These are phyloP conservation scores for Eulithis prunata DNA, from an alignment of 2,888 invertebrate species.

Conservation along the genomic window DNA sequence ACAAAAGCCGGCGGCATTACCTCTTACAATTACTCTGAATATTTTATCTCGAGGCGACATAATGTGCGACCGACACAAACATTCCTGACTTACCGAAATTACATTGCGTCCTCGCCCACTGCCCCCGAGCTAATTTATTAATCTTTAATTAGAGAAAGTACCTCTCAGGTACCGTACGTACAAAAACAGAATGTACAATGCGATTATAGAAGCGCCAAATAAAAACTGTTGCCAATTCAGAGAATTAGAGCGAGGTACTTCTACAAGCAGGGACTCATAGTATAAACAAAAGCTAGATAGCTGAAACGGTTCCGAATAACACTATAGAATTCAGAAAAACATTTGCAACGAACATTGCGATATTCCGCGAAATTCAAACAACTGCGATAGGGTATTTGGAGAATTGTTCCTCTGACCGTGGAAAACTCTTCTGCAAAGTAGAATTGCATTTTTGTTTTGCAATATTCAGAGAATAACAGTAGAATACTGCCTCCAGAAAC, in stretches of 20 bases:
- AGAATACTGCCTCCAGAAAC: neutral
- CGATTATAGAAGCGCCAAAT: neutral
- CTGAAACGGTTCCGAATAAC: neutral
- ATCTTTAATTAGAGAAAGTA: slow-evolving; percentile 16
- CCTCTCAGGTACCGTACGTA: neutral
- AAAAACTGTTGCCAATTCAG: neutral
- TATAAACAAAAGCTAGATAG: slow-evolving; percentile 4
- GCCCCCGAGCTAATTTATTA: slow-evolving; percentile 5
- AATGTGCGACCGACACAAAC: slow-evolving; percentile 5
- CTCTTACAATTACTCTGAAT: slow-evolving; percentile 29
- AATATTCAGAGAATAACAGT: neutral
- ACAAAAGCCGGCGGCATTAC: slow-evolving; percentile 27
- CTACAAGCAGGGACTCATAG: neutral
- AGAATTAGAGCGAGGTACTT: neutral
- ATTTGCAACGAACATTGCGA: slow-evolving; percentile 1
- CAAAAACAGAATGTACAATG: neutral
- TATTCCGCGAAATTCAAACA: neutral
- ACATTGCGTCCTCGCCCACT: slow-evolving; percentile 7
- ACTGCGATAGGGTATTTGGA: neutral
- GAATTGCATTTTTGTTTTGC: neutral
- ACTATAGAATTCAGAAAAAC: slow-evolving; percentile 3
- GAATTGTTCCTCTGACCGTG: neutral
- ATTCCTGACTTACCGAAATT: slow-evolving; percentile 9
- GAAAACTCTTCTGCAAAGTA: neutral
- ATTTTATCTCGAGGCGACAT: slow-evolving; percentile 26